Evolutionary conservation across 2,797 vertebrate genomes (phyloP).

Genomic region (Xenentodon cancila): DNA sequence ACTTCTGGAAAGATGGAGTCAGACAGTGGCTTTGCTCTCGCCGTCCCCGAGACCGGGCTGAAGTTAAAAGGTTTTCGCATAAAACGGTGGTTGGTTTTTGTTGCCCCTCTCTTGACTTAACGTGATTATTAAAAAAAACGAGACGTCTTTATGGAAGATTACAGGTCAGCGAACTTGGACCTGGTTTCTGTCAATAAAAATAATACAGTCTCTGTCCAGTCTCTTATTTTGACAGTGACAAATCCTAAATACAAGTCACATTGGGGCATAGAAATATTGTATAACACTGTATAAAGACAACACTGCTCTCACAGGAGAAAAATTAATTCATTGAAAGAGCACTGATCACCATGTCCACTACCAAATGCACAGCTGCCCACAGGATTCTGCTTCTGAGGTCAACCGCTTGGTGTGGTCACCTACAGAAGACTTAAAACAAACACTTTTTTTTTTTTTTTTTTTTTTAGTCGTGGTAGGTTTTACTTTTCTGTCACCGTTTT

Average conservation of each 20-base stretch:
- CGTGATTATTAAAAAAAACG: neutral
- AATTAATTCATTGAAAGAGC: neutral
- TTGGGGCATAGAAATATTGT: neutral
- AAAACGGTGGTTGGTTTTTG: constrained; percentile 23
- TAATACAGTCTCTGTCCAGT: constrained; percentile 4
- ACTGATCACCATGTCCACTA: neutral
- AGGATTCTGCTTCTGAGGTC: constrained; percentile 7
- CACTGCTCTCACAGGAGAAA: neutral
- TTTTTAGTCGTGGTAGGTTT: constrained; percentile 29
- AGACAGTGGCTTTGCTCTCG: too few relatives aligned
- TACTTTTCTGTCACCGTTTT: constrained; percentile 36
- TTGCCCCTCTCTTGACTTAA: constrained; percentile 3
- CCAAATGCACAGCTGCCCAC: neutral
- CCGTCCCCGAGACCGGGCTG: too few relatives aligned
- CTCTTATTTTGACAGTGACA: constrained; percentile 13
- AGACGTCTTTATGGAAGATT: constrained; percentile 38
- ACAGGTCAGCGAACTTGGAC: constrained; percentile 32
- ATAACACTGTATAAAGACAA: neutral
- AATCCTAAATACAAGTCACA: neutral
- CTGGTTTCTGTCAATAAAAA: constrained; percentile 16
- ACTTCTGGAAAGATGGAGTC: constrained; percentile 13
- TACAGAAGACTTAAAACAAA: constrained; percentile 23
- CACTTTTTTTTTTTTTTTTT: too few relatives aligned
- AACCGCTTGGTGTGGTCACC: constrained; percentile 10
- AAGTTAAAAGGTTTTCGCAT: constrained; percentile 5